Evolutionary conservation across 2,888 invertebrate genomes (phyloP).

Genomic region (Lithophane leautieri): DNA sequence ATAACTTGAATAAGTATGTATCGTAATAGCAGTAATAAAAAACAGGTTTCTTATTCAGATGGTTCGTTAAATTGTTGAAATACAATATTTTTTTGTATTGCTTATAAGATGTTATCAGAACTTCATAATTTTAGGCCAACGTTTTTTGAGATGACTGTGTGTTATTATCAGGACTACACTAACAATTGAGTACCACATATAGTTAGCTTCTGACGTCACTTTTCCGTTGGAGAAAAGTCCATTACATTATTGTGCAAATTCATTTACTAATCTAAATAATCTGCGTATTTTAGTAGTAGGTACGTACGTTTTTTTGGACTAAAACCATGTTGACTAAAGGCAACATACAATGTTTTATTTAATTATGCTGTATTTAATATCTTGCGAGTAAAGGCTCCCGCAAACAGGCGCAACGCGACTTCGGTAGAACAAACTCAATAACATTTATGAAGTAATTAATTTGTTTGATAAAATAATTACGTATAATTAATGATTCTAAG

Average conservation of each 20-base stretch:
- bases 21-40: slow-evolving; percentile 10
- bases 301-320: too few species aligned
- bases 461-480: background rate
- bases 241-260: background rate
- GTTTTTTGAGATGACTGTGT: background rate
- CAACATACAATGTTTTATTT: background rate
- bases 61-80: background rate
- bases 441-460: background rate
- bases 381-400: too few species aligned
- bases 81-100: slow-evolving; percentile 1
- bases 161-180: background rate
- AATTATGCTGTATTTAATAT: background rate
- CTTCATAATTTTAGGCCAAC: background rate
- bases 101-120: slow-evolving; percentile 6
- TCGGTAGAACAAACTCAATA: background rate
- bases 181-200: background rate
- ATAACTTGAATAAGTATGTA: slow-evolving; percentile 18
- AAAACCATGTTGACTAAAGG: too few species aligned
- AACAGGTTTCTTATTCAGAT: slow-evolving; percentile 18
- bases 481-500: background rate
- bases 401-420: too few species aligned
- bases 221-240: too few species aligned
- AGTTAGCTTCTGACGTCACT: background rate
- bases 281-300: background rate
- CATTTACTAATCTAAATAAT: background rate